Base-by-base conservation (phyloP, 2,888 invertebrate species). In the Drosophila incognita region DNA sequence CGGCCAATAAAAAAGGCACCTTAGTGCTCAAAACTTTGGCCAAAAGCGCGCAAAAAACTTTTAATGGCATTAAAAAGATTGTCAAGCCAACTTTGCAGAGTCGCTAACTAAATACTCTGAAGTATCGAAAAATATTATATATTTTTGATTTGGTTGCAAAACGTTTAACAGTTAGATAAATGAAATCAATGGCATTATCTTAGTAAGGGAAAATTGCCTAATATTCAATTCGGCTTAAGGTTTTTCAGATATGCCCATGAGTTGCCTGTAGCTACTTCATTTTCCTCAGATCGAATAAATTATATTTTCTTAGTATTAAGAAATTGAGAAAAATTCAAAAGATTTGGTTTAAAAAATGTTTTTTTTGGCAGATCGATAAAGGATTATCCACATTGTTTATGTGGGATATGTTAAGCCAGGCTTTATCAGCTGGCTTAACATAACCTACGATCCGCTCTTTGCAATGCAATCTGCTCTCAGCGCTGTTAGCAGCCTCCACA, bases 51-150 rank as follows among this genome's bases (percentile, higher is more conserved):
- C 73, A 71, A 82, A 83, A 46, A 91, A 92, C 84, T 92, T 92
- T 90, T 92, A 92, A 92, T 92, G 91, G 86, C 85, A 90, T 91
- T 90, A 90, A 90, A 89, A 82, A 74, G 27, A 62, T 35, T 48
- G 31, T n/a, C 21, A 36, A 24, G 6, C 0, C 8, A 24, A 4
- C 5, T 11, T 2, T n/a, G 2, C 3, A 54, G 6, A 36, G 31
- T 27, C 49, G 70, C 35, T 15, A 27, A 11, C 0, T 0, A 15
- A 69, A 69, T 69, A 69, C 68, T 40, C 67, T 67, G 4, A 35
- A 11, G 1, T 4, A 1, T 36, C 7, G 3, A 5, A 18, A 4
- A 8, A 18, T 24, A 27, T 18, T n/a, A 51, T 27, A 10, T n/a
- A 1, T 27, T 13, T 0, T 36, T 11, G 3, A 51, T 11, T 35